Evolutionary conservation across 2,888 invertebrate species (phyloP), one percentile per base, ranked within the genome.

Genomic region (Apamea crenata): DNA sequence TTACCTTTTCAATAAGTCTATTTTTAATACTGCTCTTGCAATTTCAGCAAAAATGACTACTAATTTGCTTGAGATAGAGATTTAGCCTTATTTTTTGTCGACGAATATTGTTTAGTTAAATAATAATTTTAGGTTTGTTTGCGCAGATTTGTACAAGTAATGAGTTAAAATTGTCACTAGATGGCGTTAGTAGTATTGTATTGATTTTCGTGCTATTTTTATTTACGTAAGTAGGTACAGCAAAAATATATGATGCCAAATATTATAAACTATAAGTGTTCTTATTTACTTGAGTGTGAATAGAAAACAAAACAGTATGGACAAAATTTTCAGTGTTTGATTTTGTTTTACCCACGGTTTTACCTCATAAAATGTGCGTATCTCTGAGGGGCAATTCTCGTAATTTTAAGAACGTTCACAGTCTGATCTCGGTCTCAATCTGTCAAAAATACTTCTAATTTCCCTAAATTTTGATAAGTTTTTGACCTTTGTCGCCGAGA

Each of bases 221-320:
- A 59, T 59, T 8, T 53, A 29, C 12, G 16, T 66, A 29, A 8
- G 16, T 66, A 29, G 5, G 16, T 66, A 7, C 36, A 73, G 66
- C 59, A 21, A 80, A 67, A 74, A 74, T 74, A 74, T 1, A 53
- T 25, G 10, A 61, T 81, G 74, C 81, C 81, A 80, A 80, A 80
- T 68, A 67, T 73, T 40, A 63, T 25, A 4, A 25, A 53, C 32
- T 40, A 12, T 16, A 18, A 16, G 21, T 70, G 18, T 50, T 71
- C 2, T 40, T 47, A 69, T 77, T 68, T 36, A 25, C 14, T 36
- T 21, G 2, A 21, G 2, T 25, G 6, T 16, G 1, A 74, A 18
- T 36, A 50, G 7, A 67, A 67, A 29, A 47, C 47, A 14, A 47
- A 36, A 63, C 53, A 50, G 7, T 25, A 25, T 8, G 10, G 25